Conservation (phyloP, 2,888 invertebrate genomes). For the Timema cristinae region DNA sequence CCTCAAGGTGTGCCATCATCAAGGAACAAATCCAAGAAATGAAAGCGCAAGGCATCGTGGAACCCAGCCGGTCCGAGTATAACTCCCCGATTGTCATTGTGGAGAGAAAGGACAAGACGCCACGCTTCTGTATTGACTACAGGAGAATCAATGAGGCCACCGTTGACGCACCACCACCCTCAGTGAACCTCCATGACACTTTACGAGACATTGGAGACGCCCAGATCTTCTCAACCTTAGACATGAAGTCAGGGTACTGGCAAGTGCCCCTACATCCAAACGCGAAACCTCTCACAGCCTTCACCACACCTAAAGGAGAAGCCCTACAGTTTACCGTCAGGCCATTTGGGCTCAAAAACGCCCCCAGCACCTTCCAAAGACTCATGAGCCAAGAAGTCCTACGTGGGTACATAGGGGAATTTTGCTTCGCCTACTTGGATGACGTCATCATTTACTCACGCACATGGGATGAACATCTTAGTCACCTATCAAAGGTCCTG, state of each 20-base stretch:
- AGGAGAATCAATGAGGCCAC: too few species aligned
- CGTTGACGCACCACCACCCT: too few species aligned
- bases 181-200: too few species aligned
- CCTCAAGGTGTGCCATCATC: too few species aligned
- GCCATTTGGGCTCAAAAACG: constrained; percentile 1
- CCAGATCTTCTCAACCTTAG: too few species aligned
- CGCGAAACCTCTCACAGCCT: not conserved
- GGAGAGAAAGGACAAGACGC: too few species aligned
- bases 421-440: not conserved
- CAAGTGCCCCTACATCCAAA: not conserved
- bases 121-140: too few species aligned
- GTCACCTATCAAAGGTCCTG: not conserved
- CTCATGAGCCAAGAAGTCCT: not conserved
- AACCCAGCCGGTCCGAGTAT: too few species aligned
- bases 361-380: not conserved
- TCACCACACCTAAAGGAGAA: not conserved
- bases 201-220: too few species aligned
- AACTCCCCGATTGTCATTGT: too few species aligned
- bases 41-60: too few species aligned
- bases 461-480: not conserved
- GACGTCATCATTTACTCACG: not conserved
- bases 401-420: not conserved
- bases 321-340: constrained; percentile 29
- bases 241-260: not conserved
- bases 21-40: too few species aligned